Percentiles rank a stretch among this genome's conserved stretches.
These are phyloP conservation scores for Orchestia grillus DNA, from an alignment of 1,140 invertebrate species.

Conservation along the genomic window DNA sequence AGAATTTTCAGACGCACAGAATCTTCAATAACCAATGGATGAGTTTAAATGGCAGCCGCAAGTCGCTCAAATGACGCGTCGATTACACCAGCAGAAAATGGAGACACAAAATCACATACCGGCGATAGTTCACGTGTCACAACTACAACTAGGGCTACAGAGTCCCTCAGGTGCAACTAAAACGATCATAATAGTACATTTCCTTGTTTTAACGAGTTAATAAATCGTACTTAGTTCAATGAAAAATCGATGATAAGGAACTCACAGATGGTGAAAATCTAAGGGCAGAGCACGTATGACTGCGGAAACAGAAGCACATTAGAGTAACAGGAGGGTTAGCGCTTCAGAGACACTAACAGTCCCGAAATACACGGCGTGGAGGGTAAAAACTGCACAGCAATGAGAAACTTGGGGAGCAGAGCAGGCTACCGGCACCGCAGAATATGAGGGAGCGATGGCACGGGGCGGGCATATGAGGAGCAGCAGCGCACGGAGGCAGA, in stretches of 20 bases:
- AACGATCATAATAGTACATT: background rate
- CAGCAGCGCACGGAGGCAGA: background rate
- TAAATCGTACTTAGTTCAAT: background rate
- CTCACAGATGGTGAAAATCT: background rate
- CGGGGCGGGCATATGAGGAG: background rate
- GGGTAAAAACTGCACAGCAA: background rate
- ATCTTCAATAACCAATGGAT: too few relatives aligned
- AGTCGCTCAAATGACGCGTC: too few relatives aligned
- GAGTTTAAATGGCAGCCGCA: too few relatives aligned
- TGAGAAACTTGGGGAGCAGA: background rate
- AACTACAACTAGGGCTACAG: too few relatives aligned
- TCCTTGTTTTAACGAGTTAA: background rate
- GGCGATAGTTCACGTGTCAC: background rate
- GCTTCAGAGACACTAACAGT: background rate
- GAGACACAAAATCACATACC: too few relatives aligned
- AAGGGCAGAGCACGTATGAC: background rate
- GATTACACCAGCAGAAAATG: too few relatives aligned
- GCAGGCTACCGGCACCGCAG: background rate
- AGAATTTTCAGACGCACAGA: too few relatives aligned
- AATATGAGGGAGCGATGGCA: background rate
- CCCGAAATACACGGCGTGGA: slow-evolving; percentile 8
- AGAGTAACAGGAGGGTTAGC: background rate
- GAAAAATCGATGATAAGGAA: background rate
- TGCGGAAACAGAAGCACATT: background rate
- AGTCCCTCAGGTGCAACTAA: background rate